Evolutionary conservation across 2,888 invertebrate genomes (phyloP).

Genomic region (Priocnemis perturbator): DNA sequence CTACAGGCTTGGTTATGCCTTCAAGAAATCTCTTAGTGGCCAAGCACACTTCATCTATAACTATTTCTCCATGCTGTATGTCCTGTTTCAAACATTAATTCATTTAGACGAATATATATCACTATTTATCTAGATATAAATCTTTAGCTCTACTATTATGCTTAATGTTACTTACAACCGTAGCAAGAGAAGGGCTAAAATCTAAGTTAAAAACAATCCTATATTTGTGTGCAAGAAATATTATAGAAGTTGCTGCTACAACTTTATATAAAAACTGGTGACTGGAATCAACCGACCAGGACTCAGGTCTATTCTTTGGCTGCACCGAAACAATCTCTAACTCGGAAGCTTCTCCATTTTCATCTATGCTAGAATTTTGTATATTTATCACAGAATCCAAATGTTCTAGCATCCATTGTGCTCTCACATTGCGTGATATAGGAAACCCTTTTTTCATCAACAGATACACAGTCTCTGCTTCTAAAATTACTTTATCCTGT

Average conservation of each 20-base stretch:
- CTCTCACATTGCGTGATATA: conserved; percentile 84
- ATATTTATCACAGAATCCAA: conserved; percentile 79
- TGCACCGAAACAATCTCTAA: conserved; percentile 81
- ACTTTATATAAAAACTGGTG: conserved; percentile 77
- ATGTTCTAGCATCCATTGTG: conserved; percentile 85
- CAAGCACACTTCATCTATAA: conserved; percentile 79
- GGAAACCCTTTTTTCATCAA: conserved; percentile 83
- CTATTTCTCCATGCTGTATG: conserved; percentile 79
- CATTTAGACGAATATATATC: background rate
- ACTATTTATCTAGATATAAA: background rate
- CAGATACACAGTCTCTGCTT: conserved; percentile 81
- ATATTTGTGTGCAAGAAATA: conserved; percentile 84
- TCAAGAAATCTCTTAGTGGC: conserved; percentile 78
- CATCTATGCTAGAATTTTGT: conserved; percentile 62
- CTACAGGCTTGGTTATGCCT: conserved; percentile 78
- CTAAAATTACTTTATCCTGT: conserved; percentile 74
- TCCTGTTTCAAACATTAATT: conserved; percentile 70
- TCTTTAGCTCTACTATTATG: background rate
- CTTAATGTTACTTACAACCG: conserved; percentile 78
- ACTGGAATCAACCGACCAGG: conserved; percentile 76
- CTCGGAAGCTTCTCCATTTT: conserved; percentile 76
- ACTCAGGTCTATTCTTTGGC: conserved; percentile 76
- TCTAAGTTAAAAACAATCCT: conserved; percentile 86
- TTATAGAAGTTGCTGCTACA: conserved; percentile 79
- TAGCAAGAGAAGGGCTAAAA: conserved; percentile 85